Percentiles rank a stretch among this genome's conserved stretches.
These are phyloP conservation scores for Agrenia bidenticulata DNA, from an alignment of 2,888 invertebrate species.

Conservation along the genomic window DNA sequence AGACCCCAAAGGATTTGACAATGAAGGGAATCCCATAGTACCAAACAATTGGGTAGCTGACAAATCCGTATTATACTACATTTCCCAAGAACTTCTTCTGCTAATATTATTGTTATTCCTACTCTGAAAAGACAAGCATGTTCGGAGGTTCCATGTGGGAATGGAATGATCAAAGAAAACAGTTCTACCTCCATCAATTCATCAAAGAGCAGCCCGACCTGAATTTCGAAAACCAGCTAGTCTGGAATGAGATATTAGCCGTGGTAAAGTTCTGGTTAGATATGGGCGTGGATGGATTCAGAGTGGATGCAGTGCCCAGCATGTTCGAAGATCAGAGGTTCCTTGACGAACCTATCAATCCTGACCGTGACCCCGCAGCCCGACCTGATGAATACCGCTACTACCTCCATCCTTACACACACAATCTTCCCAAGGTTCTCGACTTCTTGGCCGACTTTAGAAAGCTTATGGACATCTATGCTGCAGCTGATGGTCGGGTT, in stretches of 20 bases:
- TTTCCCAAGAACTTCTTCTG: too few species aligned
- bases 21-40: constrained; percentile 42
- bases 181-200: constrained; percentile 79
- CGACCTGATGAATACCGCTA: constrained; percentile 63
- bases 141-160: constrained; percentile 75
- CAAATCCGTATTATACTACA: too few species aligned
- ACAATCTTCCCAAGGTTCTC: constrained; percentile 64
- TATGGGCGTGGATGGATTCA: constrained; percentile 78
- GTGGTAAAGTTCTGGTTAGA: constrained; percentile 72
- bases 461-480: constrained; percentile 63
- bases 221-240: constrained; percentile 71
- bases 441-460: constrained; percentile 67
- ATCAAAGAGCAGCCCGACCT: constrained; percentile 71
- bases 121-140: constrained; percentile 59
- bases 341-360: constrained; percentile 58
- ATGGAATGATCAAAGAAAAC: constrained; percentile 67
- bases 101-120: too few species aligned
- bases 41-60: constrained; percentile 53
- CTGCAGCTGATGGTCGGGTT: constrained; percentile 57
- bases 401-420: constrained; percentile 67
- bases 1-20: constrained; percentile 57
- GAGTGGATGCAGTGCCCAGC: constrained; percentile 69
- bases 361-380: constrained; percentile 31
- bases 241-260: constrained; percentile 65
- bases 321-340: constrained; percentile 55